These are phyloP conservation scores for Acanthochromis polyacanthus DNA, from an alignment of 2,113 vertebrate genomes.

Conservation along the genomic window DNA sequence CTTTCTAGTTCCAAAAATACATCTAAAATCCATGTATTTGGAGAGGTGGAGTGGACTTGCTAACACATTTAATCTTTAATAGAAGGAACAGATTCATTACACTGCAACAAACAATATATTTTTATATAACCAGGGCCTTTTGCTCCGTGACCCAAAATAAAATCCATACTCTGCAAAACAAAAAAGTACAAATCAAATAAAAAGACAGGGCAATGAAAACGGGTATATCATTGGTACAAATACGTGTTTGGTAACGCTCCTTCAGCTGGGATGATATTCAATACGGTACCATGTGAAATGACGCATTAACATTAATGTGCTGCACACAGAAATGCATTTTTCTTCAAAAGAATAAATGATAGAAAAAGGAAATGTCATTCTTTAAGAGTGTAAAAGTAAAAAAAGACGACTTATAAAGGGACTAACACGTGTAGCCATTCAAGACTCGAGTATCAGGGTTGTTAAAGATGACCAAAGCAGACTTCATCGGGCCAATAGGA, in stretches of 20 bases:
- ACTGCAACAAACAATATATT: not conserved
- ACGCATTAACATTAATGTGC: not conserved
- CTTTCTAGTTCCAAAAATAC: conserved; percentile 4
- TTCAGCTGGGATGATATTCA: not conserved
- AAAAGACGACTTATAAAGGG: not conserved
- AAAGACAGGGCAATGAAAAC: not conserved
- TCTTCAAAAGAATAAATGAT: not conserved
- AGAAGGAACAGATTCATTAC: not conserved
- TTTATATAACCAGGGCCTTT: not conserved
- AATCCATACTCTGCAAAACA: not conserved
- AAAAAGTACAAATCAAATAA: not conserved
- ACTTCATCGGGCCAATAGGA: not conserved
- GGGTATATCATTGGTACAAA: not conserved
- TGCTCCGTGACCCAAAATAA: not conserved
- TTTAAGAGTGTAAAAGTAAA: not conserved
- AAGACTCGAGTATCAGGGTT: not conserved
- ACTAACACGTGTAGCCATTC: not conserved
- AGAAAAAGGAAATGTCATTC: conserved; percentile 4
- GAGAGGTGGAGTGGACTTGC: not conserved
- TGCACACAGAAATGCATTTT: conserved; percentile 4
- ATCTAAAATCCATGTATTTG: not conserved
- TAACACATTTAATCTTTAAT: not conserved
- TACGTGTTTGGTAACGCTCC: not conserved
- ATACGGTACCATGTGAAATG: not conserved
- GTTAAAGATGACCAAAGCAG: not conserved